Conservation (phyloP, 2,113 vertebrate species). For the Leucoraja erinaceus region DNA sequence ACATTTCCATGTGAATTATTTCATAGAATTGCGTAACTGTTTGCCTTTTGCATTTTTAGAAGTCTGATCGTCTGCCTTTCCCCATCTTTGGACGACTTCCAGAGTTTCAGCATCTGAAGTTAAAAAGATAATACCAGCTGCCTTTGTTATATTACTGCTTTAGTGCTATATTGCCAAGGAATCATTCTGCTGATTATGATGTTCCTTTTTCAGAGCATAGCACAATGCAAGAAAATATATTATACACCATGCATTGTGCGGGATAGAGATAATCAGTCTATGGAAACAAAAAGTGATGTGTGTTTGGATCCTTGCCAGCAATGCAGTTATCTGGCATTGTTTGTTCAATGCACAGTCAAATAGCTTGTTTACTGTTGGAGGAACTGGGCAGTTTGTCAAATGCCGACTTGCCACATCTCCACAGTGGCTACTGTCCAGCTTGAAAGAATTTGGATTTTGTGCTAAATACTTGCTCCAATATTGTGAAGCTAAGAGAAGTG, state of each 20-base stretch:
- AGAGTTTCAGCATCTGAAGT: conserved; percentile 16
- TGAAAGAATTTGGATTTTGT: not conserved
- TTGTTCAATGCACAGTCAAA: conserved; percentile 18
- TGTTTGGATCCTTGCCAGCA: conserved; percentile 21
- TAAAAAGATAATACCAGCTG: not conserved
- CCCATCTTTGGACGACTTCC: not conserved
- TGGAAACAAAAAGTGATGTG: not conserved
- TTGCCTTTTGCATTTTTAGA: conserved; percentile 15
- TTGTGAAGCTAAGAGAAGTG: not conserved
- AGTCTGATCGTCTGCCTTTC: not conserved
- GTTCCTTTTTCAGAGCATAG: not conserved
- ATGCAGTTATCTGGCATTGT: conserved; percentile 1
- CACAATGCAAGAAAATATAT: not conserved
- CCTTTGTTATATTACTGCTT: conserved; percentile 20
- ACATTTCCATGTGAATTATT: not conserved
- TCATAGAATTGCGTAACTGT: not conserved
- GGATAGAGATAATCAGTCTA: conserved; percentile 22
- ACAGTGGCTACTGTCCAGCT: not conserved
- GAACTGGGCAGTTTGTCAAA: not conserved
- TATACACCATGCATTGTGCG: not conserved
- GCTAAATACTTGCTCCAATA: not conserved
- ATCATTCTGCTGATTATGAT: conserved; percentile 14
- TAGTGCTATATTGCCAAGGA: not conserved
- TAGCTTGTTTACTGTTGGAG: not conserved
- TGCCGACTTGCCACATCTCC: not conserved